Evolutionary conservation across 2,113 vertebrate species (phyloP), one percentile per base, ranked within the genome.

Genomic region (Galemys pyrenaicus): DNA sequence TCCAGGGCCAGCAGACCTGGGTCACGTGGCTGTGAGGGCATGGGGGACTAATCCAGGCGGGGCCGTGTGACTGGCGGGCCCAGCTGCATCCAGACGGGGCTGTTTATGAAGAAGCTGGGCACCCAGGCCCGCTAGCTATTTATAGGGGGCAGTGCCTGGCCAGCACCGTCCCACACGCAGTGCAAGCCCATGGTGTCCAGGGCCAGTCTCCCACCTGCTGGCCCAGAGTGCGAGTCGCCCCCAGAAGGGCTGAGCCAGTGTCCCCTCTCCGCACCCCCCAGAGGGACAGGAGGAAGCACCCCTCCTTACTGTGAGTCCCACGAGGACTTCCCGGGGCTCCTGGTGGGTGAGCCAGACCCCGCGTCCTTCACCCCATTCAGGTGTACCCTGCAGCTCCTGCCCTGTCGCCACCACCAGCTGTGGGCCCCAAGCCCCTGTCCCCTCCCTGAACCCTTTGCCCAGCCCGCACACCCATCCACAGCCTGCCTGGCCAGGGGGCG

Each of bases 81-180:
- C 94, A 92, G 95, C 84, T 90, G 94, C 54, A 77, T 24, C 15
- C 17, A 49, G 51, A 16, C 20, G 32, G 32, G 39, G 83, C 75
- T 95, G 71, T 94, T 96, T 95, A 93, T 91, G 90, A 89, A 64
- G 60, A 64, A 74, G 51, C 78, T 81, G 0, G 4, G 4, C 13
- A 51, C 73, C 71, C 37, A 1, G 85, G 60, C 82, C 70, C 2
- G 3, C 54, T 1, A 5, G 44, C 83, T 96, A 94, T 96, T 95
- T 89, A 94, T 92, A 94, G 78, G 0, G 80, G 44, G 60, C 46
- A 3, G 35, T 11, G 58, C 44, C 81, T 20, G 0, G 89, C 58
- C 49, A 15, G 35, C 1, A 0, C 6, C 3, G 58, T 39, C 58
- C 73, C 24, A 16, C 62, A 7, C 35, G 24, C 35, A 35, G 44